phyloP scores from a whole-genome alignment of 2,797 vertebrate species.

The Carduelis carduelis region DNA sequence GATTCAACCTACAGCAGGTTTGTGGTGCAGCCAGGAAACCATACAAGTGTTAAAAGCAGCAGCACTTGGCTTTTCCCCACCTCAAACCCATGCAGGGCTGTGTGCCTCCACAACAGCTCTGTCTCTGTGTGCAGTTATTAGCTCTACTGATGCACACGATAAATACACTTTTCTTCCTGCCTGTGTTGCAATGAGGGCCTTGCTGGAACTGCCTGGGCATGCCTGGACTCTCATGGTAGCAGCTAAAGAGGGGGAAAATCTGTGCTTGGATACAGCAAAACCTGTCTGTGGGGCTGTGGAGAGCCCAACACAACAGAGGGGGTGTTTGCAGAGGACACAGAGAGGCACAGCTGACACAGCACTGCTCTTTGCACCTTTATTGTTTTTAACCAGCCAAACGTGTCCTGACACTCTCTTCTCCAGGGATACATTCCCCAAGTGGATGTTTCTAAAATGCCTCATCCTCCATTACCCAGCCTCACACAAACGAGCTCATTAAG shows the following conservation, averaged over 20 bases:
- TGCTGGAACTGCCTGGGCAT: constrained; percentile 2
- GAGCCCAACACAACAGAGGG: rapidly evolving
- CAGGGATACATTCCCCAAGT: not conserved
- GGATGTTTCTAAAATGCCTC: not conserved
- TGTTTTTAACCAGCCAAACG: not conserved
- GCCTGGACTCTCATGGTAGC: not conserved
- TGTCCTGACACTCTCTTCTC: not conserved
- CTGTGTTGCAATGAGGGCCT: not conserved
- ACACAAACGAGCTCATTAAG: not conserved
- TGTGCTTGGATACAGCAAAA: not conserved
- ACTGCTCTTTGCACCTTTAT: not conserved
- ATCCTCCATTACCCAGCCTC: not conserved
- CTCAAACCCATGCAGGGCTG: not conserved
- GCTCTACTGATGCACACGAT: not conserved
- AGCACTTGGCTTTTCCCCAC: not conserved
- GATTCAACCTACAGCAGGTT: not conserved
- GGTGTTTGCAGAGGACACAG: not conserved
- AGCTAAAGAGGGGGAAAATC: not conserved
- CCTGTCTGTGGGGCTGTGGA: not conserved
- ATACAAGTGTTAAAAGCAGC: not conserved
- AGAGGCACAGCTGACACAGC: not conserved
- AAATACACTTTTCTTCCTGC: not conserved
- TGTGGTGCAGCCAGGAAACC: not conserved
- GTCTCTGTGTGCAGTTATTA: not conserved
- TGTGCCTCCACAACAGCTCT: not conserved